Evolutionary conservation across 2,888 invertebrate species (phyloP).

Genomic region (Lacanobia oleracea): DNA sequence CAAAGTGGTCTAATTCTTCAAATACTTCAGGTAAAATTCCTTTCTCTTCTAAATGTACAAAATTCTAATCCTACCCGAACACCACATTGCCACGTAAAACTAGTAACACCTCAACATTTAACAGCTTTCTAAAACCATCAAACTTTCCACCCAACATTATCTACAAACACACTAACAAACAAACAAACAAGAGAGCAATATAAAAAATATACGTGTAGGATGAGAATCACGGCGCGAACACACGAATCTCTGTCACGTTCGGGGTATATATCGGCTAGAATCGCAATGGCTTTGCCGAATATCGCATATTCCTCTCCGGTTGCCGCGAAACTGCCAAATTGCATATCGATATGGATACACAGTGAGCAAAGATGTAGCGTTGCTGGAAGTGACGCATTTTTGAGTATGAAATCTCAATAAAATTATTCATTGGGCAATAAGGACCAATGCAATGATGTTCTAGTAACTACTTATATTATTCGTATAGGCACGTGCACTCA

Average conservation of each 20-base stretch:
- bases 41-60: neutral
- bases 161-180: conserved; percentile 19
- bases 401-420: no score
- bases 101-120: neutral
- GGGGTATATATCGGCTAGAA: conserved; percentile 63
- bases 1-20: neutral
- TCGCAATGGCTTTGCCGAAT: conserved; percentile 60
- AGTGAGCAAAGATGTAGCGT: conserved; percentile 11
- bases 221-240: conserved; percentile 50
- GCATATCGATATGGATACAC: conserved; percentile 75
- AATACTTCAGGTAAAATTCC: no score
- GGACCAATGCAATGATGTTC: no score
- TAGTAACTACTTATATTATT: no score
- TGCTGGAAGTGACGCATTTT: conserved; percentile 52
- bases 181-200: conserved; percentile 29
- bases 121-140: neutral
- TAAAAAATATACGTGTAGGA: conserved; percentile 56
- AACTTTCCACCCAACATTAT: neutral
- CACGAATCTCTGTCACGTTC: conserved; percentile 67
- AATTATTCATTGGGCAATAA: no score
- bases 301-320: conserved; percentile 69
- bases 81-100: conserved; percentile 1
- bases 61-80: neutral
- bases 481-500: no score
- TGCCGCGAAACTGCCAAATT: conserved; percentile 76